phyloP scores from a whole-genome alignment of 1,140 invertebrate species.

The Megalopta genalis region DNA sequence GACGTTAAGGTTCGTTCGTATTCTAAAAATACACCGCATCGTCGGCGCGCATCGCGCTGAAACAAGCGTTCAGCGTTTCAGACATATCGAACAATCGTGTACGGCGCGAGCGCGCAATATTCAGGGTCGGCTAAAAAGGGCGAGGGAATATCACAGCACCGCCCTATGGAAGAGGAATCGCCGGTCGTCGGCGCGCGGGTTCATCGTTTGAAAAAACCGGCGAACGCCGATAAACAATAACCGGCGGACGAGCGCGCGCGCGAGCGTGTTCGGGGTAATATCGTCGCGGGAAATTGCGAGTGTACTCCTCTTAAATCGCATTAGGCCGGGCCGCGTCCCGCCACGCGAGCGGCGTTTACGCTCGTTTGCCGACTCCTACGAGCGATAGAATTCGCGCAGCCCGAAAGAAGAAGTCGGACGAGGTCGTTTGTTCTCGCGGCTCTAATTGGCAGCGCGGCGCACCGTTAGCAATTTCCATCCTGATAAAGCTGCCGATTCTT shows the following conservation, averaged over 20 bases:
- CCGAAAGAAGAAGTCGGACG: conserved; percentile 69
- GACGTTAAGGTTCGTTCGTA: no score
- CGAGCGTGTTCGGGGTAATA: neutral
- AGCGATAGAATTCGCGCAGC: conserved; percentile 49
- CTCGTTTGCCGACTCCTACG: conserved; percentile 25
- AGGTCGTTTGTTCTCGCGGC: conserved; percentile 76
- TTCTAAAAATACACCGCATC: no score
- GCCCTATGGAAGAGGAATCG: no score
- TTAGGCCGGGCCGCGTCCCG: conserved; percentile 4
- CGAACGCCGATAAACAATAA: conserved; percentile 17
- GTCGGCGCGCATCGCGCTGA: no score
- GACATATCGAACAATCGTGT: no score
- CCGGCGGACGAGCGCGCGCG: no score
- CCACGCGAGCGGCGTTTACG: conserved; percentile 5
- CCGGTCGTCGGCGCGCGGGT: no score
- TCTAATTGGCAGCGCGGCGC: conserved; percentile 75
- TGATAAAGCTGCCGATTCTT: conserved; percentile 75
- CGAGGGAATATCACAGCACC: no score
- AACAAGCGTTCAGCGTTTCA: no score
- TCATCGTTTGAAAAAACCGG: neutral
- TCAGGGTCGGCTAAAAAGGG: no score
- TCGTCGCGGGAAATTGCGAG: conserved; percentile 1
- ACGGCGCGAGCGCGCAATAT: no score
- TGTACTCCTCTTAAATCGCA: conserved; percentile 34
- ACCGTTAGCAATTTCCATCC: conserved; percentile 78